Conservation (phyloP, 2,113 vertebrate species). For the Mustela nigripes region DNA sequence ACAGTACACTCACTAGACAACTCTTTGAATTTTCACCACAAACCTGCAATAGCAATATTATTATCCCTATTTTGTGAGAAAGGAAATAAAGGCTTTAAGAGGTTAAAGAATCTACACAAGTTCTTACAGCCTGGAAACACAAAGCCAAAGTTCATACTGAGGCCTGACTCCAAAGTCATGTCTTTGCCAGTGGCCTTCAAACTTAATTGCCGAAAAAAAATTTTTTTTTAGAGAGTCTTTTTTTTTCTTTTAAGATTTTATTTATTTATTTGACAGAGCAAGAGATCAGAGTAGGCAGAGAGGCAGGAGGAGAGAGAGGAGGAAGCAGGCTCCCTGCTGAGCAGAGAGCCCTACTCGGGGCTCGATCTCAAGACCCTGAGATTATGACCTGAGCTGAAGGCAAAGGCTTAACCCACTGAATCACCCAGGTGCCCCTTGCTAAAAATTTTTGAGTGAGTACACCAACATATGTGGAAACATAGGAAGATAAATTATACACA, state of each 20-base stretch:
- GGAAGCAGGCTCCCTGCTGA: too few relatives aligned
- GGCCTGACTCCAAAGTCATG: neutral
- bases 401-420: too few relatives aligned
- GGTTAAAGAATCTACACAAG: neutral
- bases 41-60: neutral
- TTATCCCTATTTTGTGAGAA: neutral
- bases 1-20: neutral
- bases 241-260: too few relatives aligned
- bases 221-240: too few relatives aligned
- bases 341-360: too few relatives aligned
- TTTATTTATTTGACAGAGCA: too few relatives aligned
- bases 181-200: neutral
- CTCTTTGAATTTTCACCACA: neutral
- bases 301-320: too few relatives aligned
- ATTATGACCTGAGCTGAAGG: too few relatives aligned
- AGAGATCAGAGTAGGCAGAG: too few relatives aligned
- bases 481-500: neutral
- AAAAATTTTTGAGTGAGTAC: neutral
- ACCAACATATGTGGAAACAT: neutral
- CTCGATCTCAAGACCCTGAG: too few relatives aligned
- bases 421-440: too few relatives aligned
- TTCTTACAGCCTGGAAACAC: neutral
- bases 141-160: neutral
- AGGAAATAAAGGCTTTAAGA: conserved; percentile 24
- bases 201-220: neutral